Base-by-base conservation (phyloP, 2,888 invertebrate genomes). In the Nipponacmea schrenckii region DNA sequence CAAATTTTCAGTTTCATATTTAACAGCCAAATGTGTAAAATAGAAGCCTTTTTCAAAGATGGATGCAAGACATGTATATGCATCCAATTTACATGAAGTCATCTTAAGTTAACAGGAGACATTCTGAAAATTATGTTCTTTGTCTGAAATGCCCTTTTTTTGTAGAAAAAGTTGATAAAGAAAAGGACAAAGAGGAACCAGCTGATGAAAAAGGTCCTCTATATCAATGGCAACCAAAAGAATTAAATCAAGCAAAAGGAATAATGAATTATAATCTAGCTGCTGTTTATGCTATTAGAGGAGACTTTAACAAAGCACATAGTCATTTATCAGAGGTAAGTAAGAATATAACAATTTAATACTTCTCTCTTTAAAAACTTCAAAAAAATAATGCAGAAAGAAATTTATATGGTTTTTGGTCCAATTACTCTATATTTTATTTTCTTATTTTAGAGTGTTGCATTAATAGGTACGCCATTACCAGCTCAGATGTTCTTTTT, bases 221-320 rank as follows among this genome's bases (percentile, higher is more conserved):
- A 69, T 82, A 82, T 66, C 79, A 83, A 8, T 93, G 93, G 93
- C 92, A 91, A 79, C 93, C 93, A 0, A 88, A 90, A 76, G 93
- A 92, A 56, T 82, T 93, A 62, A 89, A 91, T 45, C 93, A 92
- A 20, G 94, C 93, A 0, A 92, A 92, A 81, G 92, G 93, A n/a
- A 91, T 94, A 39, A 91, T 94, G 83, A 92, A 93, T 77, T 95
- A 95, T 84, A 95, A 95, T 89, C 90, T 94, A 77, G 94, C 94
- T 7, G 93, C 94, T 2, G 93, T 93, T 12, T 92, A 94, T 85
- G 92, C 94, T 17, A 90, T 94, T 64, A 91, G 93, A 73, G 94
- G 94, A 4, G 94, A 95, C 84, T 91, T 92, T 64, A 93, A 93
- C 75, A 93, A 93, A 86, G 92, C 93, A 45, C 76, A 81, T 69